Evolutionary conservation across 2,113 vertebrate species (phyloP), one percentile per base, ranked within the genome.

Genomic region (Tetrax tetrax): DNA sequence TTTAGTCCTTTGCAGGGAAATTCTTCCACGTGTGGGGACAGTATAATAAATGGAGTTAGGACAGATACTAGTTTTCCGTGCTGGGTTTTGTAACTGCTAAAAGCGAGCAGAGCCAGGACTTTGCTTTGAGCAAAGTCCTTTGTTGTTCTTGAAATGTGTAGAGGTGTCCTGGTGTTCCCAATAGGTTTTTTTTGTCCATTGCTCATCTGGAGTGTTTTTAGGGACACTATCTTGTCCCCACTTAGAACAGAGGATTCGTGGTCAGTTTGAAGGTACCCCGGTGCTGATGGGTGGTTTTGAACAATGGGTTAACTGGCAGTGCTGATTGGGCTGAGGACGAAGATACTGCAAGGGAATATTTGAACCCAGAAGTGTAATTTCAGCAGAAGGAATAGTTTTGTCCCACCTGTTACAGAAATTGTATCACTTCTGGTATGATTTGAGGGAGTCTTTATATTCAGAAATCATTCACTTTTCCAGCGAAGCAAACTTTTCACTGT

Each of bases 31-130:
- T 12, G 1, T 27, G n/a, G 65, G 33, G 79, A 56, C 2, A 2
- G n/a, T 64, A 57, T 64, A 57, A 56, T 87, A 71, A 71, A 77
- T 15, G 56, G n/a, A 70, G 35, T 86, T 57, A 66, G 69, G 31
- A 29, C 4, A 0, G 63, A 21, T 51, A 57, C 28, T 27, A 66
- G 48, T 68, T 84, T 68, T 60, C 22, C 24, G 60, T 80, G 7
- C 25, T 91, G 48, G 31, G 8, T 63, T 89, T 90, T 83, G 24
- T 41, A 87, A 10, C 35, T 51, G 3, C 14, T 65, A n/a, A 80
- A 33, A 81, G 18, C 4, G 4, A 87, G n/a, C 0, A 0, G 38
- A 27, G 8, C 28, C 0, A 1, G 19, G n/a, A n/a, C n/a, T n/a
- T n/a, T n/a, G 53, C 54, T 88, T 83, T 88, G 22, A 65, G 71